Evolutionary conservation across 2,888 invertebrate genomes (phyloP).

Genomic region (Callinectes sapidus): DNA sequence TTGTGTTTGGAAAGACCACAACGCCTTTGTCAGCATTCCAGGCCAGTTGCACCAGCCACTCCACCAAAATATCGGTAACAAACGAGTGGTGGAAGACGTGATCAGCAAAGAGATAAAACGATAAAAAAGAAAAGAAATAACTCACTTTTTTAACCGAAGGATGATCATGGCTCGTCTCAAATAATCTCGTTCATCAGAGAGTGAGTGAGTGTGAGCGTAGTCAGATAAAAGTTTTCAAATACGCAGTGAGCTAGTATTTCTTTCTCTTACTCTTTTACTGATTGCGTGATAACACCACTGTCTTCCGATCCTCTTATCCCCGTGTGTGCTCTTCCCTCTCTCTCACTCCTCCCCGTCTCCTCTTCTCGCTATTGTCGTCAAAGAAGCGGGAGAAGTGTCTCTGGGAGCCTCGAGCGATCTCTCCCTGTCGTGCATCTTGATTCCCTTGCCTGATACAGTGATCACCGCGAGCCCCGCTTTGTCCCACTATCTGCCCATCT

Average conservation of each 20-base stretch:
- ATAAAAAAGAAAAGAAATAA: background rate
- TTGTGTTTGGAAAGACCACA: background rate
- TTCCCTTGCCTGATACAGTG: background rate
- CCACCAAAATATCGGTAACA: background rate
- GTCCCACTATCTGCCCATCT: background rate
- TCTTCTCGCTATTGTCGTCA: background rate
- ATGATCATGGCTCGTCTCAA: background rate
- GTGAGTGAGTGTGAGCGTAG: background rate
- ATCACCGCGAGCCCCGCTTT: background rate
- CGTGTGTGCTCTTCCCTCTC: background rate
- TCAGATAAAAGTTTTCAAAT: background rate
- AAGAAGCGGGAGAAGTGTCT: background rate
- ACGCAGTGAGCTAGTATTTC: background rate
- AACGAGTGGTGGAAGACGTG: background rate
- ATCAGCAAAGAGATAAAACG: background rate
- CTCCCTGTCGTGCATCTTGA: background rate
- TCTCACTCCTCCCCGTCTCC: background rate
- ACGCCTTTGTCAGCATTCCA: background rate
- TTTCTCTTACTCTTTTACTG: background rate
- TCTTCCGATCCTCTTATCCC: background rate
- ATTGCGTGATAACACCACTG: background rate
- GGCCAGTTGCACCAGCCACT: background rate
- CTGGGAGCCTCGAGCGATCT: conserved; percentile 2
- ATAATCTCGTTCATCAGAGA: background rate
- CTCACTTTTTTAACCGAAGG: background rate